phyloP scores from a whole-genome alignment of 2,888 invertebrate genomes.

The Acrobasis repandana region DNA sequence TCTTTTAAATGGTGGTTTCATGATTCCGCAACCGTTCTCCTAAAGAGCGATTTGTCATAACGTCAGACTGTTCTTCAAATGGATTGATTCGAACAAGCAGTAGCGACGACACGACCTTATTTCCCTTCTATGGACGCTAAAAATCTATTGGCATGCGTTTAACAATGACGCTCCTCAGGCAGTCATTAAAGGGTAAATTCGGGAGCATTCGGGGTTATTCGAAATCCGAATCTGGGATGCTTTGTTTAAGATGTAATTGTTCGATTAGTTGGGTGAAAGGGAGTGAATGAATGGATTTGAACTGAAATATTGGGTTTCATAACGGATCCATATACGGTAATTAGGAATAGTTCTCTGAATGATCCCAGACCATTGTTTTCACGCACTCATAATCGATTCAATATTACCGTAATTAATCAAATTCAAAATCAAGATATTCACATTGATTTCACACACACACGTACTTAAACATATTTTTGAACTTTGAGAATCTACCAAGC shows the following conservation, averaged over 20 bases:
- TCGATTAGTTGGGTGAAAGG: neutral
- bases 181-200: neutral
- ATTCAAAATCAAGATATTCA: no score
- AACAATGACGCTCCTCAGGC: constrained; percentile 4
- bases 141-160: constrained; percentile 13
- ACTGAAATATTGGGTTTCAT: neutral
- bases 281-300: neutral
- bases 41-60: no score
- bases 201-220: neutral
- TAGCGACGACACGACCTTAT: neutral
- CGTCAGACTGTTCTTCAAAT: no score
- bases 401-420: no score
- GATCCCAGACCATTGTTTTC: no score
- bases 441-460: no score
- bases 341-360: neutral
- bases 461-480: no score
- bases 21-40: no score
- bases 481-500: no score
- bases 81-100: neutral
- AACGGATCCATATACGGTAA: neutral
- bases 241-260: neutral
- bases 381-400: no score
- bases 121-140: constrained; percentile 2
- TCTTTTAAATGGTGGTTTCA: no score
- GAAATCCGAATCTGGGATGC: neutral